A percentile compares a stretch with the other conserved stretches of the same genome.
Evolutionary conservation across 2,113 vertebrate genomes (phyloP).

Genomic region (Spea bombifrons): DNA sequence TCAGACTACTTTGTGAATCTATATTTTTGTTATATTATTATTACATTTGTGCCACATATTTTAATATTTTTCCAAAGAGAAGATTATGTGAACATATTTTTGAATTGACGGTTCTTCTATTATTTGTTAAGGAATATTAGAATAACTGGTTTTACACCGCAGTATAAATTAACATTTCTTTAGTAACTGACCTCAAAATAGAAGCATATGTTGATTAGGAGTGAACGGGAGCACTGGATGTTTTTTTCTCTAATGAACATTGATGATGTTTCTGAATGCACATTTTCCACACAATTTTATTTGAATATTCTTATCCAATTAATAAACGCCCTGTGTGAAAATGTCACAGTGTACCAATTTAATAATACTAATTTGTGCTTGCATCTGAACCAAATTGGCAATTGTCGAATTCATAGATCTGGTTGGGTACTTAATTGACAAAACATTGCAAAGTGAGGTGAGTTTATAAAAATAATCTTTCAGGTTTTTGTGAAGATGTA

Average conservation of each 20-base stretch:
- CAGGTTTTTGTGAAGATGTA: too few relatives aligned
- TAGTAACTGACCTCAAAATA: background rate
- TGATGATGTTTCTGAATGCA: background rate
- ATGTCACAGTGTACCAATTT: slow-evolving; percentile 1
- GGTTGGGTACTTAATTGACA: background rate
- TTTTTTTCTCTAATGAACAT: background rate
- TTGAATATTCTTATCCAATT: background rate
- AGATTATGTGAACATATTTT: too few relatives aligned
- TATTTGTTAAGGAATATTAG: too few relatives aligned
- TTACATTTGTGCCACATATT: too few relatives aligned
- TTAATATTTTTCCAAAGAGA: too few relatives aligned
- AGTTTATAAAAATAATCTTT: background rate
- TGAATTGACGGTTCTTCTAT: too few relatives aligned
- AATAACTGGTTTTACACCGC: too few relatives aligned
- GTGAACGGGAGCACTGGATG: background rate
- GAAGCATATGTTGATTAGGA: background rate
- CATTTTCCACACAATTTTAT: background rate
- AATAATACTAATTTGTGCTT: background rate
- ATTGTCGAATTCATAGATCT: background rate
- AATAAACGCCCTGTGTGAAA: background rate
- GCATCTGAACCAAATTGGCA: background rate
- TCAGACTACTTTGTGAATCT: too few relatives aligned
- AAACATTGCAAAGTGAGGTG: background rate
- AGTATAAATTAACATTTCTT: too few relatives aligned
- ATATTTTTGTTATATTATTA: too few relatives aligned